Base-by-base conservation (phyloP, 2,888 invertebrate genomes). In the Synanthedon vespiformis region DNA sequence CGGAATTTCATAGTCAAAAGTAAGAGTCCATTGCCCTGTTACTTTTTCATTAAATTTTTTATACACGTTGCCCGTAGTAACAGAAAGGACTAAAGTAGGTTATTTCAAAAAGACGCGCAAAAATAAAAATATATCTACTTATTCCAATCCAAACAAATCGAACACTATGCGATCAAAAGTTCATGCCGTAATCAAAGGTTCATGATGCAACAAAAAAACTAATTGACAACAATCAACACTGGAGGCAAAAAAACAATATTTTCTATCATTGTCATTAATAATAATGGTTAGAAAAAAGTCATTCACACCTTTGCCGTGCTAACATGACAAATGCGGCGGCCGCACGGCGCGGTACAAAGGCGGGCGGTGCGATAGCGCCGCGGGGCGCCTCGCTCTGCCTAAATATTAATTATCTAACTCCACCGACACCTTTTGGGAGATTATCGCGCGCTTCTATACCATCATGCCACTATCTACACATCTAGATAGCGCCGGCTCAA, bases 241-340 rank as follows among this genome's bases (percentile, higher is more conserved):
- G 75, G 73, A 75, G 75, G 70, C 77, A 78, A 73, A 84, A 82
- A 82, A 84, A 84, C 77, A 80, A 82, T 82, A 80, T 82, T 83
- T 84, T 81, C 80, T 85, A 83, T 81, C 80, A 82, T 81, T 85
- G 84, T 83, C 81, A 84, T 83, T 85, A 81, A 80, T 85, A 81
- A 80, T 84, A 81, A 85, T 82, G 66, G 74, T 80, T 80, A 75
- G 74, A 83, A 86, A 81, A 86, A 84, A 84, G 78, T 77, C 76
- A 80, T 86, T 86, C 86, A 87, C 86, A 87, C 86, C 84, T 87
- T 81, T 77, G 77, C 74, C 74, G 80, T 76, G 82, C 81, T 84
- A 86, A 87, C 86, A 85, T 86, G 86, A 86, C 86, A 86, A 87
- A 87, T 83, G 85, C 77, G 78, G 70, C 66, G 68, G 68, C 65